Evolutionary conservation across 2,888 invertebrate species (phyloP), one percentile per base, ranked within the genome.

Genomic region (Agrotis exclamationis): DNA sequence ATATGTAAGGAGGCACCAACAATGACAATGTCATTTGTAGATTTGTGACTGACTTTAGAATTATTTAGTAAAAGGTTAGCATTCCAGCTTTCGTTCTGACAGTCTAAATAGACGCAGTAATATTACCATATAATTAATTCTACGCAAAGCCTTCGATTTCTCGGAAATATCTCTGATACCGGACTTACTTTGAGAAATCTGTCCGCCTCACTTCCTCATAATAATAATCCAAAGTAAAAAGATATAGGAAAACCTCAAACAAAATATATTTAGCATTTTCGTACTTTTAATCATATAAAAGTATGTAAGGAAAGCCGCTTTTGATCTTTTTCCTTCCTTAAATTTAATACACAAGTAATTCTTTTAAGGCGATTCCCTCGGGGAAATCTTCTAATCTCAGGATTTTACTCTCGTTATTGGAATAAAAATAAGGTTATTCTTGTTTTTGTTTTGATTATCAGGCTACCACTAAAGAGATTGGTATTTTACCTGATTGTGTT

Each of bases 261-360:
- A 6, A 14, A 67, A 50, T 54, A 20, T 44, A 3, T 24, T 48
- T 59, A 44, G 48, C 33, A 56, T 66, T 50, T 58, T 7, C 14
- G 4, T 53, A 54, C 28, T 33, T 74, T 73, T 59, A 68, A 60
- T 68, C 20, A 47, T 20, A 24, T 62, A 39, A 59, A 76, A 59
- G 6, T 57, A 73, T 28, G 18, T n/a, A 63, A 59, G 50, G n/a
- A 51, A 68, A 51, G n/a, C 45, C 24, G 22, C 63, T 56, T 78
- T 73, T 71, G 60, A 80, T 71, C 50, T 73, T 82, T 73, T 74
- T 70, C 33, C 63, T 62, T 63, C 57, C 65, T 53, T 53, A 69
- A 70, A 70, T 75, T 70, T 67, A 70, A 62, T 64, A 70, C 50
- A 67, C 63, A 73, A 80, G 54, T 80, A 82, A 80, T 82, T 79